Percentiles rank a stretch among this genome's conserved stretches.
These are phyloP conservation scores for Lepilemur ruficaudatus DNA, from an alignment of 2,797 vertebrate species.

Conservation along the genomic window DNA sequence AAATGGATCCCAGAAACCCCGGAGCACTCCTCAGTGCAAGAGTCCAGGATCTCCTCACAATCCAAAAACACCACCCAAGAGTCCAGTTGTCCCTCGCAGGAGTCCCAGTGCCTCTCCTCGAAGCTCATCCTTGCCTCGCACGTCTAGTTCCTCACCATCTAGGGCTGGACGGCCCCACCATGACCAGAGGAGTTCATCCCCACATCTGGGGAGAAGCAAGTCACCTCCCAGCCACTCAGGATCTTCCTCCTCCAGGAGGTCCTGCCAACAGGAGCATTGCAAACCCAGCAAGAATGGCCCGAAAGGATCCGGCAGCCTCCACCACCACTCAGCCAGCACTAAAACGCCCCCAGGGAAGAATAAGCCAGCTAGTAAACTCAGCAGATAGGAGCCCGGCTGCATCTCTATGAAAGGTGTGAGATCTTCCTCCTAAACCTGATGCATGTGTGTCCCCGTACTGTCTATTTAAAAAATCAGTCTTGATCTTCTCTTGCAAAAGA, in stretches of 20 bases:
- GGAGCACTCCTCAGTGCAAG: constrained; percentile 88
- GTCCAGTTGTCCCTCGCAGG: constrained; percentile 92
- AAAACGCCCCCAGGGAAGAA: constrained; percentile 92
- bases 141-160: constrained; percentile 96
- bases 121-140: constrained; percentile 96
- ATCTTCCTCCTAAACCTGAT: constrained; percentile 80
- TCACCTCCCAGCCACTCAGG: constrained; percentile 97
- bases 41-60: constrained; percentile 89
- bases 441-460: constrained; percentile 87
- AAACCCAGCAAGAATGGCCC: constrained; percentile 89
- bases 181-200: constrained; percentile 89
- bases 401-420: constrained; percentile 78
- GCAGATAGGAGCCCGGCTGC: constrained; percentile 92
- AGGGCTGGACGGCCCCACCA: constrained; percentile 91
- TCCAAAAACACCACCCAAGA: constrained; percentile 92
- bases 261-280: constrained; percentile 93
- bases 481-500: constrained; percentile 83
- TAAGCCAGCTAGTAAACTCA: constrained; percentile 95
- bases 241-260: constrained; percentile 93
- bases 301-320: constrained; percentile 85
- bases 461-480: constrained; percentile 83
- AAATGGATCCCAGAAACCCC: constrained; percentile 88
- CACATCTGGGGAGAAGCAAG: constrained; percentile 92
- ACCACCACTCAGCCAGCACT: constrained; percentile 87
- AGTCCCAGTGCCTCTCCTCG: constrained; percentile 97